phyloP scores from a whole-genome alignment of 2,797 vertebrate species.

The Remorina albescens region DNA sequence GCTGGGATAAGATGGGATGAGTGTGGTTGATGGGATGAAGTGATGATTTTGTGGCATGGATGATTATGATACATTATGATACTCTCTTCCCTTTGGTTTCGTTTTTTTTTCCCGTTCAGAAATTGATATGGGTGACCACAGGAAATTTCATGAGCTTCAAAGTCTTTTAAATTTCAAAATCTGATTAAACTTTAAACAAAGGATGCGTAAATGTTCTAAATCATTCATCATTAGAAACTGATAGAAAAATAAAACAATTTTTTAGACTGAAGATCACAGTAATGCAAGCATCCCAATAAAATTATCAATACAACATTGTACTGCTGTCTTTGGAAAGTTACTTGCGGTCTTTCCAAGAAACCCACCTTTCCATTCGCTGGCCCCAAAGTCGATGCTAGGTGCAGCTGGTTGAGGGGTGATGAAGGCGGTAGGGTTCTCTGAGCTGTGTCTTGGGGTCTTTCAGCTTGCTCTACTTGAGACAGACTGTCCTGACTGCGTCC shows the following conservation, averaged over 20 bases:
- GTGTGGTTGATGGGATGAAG: constrained; percentile 56
- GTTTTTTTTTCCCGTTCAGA: constrained; percentile 12
- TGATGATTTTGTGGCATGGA: constrained; percentile 53
- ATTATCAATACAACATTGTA: constrained; percentile 16
- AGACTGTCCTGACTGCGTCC: constrained; percentile 84
- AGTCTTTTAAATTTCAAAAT: constrained; percentile 24
- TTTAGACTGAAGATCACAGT: constrained; percentile 20
- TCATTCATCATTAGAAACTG: constrained; percentile 13
- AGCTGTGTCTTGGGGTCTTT: constrained; percentile 76
- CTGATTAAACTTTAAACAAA: constrained; percentile 23
- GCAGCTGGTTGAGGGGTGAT: constrained; percentile 19
- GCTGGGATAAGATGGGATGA: constrained; percentile 47
- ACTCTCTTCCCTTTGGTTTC: constrained; percentile 70
- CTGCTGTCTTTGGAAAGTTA: constrained; percentile 34
- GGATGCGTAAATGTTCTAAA: not conserved
- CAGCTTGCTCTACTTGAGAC: constrained; percentile 81
- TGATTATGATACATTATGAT: constrained; percentile 64
- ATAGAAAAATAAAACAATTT: constrained; percentile 10
- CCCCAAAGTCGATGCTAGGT: constrained; percentile 36
- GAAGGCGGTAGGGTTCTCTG: constrained; percentile 52
- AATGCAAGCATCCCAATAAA: constrained; percentile 33
- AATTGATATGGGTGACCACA: not conserved
- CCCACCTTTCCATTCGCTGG: constrained; percentile 56
- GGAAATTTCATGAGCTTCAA: constrained; percentile 24
- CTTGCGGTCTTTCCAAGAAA: constrained; percentile 47